phyloP scores from a whole-genome alignment of 2,113 vertebrate species.

The Piaya cayana region DNA sequence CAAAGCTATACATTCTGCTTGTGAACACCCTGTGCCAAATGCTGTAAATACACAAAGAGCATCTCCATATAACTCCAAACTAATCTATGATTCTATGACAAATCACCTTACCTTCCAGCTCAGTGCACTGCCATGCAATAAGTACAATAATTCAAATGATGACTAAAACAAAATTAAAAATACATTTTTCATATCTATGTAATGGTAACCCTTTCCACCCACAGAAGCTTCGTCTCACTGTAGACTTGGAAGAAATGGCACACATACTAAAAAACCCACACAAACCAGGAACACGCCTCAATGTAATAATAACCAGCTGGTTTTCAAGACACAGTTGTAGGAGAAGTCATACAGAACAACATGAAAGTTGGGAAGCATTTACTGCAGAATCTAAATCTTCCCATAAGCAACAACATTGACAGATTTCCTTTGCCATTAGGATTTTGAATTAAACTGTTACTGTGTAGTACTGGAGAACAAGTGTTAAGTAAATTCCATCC shows the following conservation, averaged over 20 bases:
- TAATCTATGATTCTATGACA: background rate
- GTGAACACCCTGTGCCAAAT: background rate
- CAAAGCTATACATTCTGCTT: background rate
- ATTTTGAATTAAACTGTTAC: background rate
- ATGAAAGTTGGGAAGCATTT: background rate
- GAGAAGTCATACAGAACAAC: background rate
- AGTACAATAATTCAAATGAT: background rate
- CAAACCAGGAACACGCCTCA: background rate
- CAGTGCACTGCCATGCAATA: background rate
- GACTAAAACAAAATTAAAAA: background rate
- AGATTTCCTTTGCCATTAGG: background rate
- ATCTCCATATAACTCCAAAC: background rate
- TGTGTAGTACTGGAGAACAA: background rate
- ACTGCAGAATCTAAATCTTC: background rate
- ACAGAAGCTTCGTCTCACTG: background rate
- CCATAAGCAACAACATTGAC: background rate
- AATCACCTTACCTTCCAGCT: background rate
- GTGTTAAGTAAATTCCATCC: background rate
- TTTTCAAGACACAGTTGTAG: background rate
- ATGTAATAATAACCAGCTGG: background rate
- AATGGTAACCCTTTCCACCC: background rate
- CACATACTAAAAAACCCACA: background rate
- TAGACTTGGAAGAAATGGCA: background rate
- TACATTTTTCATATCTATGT: background rate
- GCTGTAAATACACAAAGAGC: background rate